Evolutionary conservation across 2,113 vertebrate genomes (phyloP).

Genomic region (Fregetta grallaria): DNA sequence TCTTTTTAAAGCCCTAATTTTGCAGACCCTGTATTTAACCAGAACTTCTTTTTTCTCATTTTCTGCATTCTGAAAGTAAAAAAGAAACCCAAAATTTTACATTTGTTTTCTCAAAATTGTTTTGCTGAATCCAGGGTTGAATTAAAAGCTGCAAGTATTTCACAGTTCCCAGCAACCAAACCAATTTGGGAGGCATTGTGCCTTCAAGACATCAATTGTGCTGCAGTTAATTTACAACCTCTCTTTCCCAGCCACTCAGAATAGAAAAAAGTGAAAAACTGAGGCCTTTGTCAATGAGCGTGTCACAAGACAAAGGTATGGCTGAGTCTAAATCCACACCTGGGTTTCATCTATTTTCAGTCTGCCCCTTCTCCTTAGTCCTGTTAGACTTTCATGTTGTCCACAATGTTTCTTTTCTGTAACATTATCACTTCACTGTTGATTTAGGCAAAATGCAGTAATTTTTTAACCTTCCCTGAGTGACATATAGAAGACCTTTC

Average conservation of each 20-base stretch:
- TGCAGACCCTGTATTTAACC: not conserved
- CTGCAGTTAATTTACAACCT: not conserved
- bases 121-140: not conserved
- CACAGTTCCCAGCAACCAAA: not conserved
- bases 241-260: not conserved
- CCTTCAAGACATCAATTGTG: not conserved
- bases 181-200: not conserved
- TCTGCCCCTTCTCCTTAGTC: not conserved
- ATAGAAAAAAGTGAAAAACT: not conserved
- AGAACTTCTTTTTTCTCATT: not conserved
- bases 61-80: not conserved
- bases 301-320: not conserved
- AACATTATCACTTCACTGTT: not conserved
- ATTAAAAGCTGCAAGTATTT: not conserved
- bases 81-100: not conserved
- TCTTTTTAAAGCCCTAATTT: not conserved
- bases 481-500: not conserved
- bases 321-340: not conserved
- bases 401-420: not conserved
- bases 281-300: not conserved
- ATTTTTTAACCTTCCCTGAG: not conserved
- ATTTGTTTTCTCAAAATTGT: not conserved
- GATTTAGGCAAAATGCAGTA: not conserved
- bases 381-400: not conserved
- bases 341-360: not conserved